Evolutionary conservation across 1,140 invertebrate species (phyloP).

Genomic region (Zophobas morio): DNA sequence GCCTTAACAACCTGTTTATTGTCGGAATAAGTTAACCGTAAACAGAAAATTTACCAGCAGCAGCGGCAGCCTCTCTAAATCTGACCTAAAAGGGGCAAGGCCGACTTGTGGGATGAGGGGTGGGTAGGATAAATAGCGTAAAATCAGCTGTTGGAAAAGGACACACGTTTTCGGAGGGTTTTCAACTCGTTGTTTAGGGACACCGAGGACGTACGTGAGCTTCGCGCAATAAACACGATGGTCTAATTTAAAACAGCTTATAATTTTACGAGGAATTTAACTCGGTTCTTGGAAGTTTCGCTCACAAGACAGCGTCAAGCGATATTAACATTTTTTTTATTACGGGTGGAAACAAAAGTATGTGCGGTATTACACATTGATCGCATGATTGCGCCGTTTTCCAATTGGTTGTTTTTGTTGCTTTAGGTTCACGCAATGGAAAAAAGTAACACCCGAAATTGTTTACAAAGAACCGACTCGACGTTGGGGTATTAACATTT

Average conservation of each 20-base stretch:
- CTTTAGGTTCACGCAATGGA: too few relatives aligned
- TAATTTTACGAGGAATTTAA: slow-evolving; percentile 23
- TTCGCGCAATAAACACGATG: slow-evolving; percentile 22
- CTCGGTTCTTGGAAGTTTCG: background rate
- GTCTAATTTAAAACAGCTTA: background rate
- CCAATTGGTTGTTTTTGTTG: too few relatives aligned
- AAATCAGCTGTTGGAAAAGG: slow-evolving; percentile 48
- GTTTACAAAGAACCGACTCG: too few relatives aligned
- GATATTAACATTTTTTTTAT: background rate
- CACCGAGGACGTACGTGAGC: slow-evolving; percentile 26
- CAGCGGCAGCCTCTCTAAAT: slow-evolving; percentile 35
- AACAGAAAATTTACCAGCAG: slow-evolving; percentile 31
- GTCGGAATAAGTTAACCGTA: slow-evolving; percentile 13
- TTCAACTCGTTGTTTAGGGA: slow-evolving; percentile 29
- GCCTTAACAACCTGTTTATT: slow-evolving; percentile 13
- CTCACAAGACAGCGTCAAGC: background rate
- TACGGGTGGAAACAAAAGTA: too few relatives aligned
- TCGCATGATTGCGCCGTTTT: too few relatives aligned
- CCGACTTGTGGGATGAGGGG: slow-evolving; percentile 46
- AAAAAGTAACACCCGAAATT: too few relatives aligned
- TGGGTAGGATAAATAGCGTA: slow-evolving; percentile 44
- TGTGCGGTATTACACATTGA: too few relatives aligned
- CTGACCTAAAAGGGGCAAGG: slow-evolving; percentile 57
- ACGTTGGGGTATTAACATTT: too few relatives aligned
- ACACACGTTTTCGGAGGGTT: slow-evolving; percentile 17